phyloP scores from a whole-genome alignment of 2,113 vertebrate species.

The Ageneiosus marmoratus region DNA sequence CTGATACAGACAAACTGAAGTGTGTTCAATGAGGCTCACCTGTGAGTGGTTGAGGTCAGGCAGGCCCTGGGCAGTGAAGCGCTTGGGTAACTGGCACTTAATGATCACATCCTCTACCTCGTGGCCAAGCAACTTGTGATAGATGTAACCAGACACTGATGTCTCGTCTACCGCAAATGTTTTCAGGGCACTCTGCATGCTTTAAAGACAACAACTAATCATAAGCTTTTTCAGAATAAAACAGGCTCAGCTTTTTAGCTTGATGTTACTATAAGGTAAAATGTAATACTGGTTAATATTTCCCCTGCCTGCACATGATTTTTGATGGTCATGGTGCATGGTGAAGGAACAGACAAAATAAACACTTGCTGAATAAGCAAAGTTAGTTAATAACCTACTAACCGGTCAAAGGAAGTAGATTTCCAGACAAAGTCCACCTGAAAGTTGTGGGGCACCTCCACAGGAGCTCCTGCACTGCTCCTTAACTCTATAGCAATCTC shows the following conservation, averaged over 20 bases:
- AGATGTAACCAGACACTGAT: slow-evolving; percentile 96
- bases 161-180: slow-evolving; percentile 97
- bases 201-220: slow-evolving; percentile 54
- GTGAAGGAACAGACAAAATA: not conserved
- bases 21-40: slow-evolving; percentile 67
- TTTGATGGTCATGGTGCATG: not conserved
- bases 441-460: slow-evolving; percentile 97
- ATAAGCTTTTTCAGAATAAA: not conserved
- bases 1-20: not conserved
- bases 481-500: slow-evolving; percentile 97
- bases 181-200: slow-evolving; percentile 97
- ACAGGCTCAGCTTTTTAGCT: not conserved
- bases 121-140: slow-evolving; percentile 94
- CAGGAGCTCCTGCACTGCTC: slow-evolving; percentile 92
- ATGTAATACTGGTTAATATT: not conserved
- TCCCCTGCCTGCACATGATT: not conserved
- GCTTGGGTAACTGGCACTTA: slow-evolving; percentile 97
- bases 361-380: slow-evolving; percentile 4
- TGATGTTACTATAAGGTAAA: not conserved
- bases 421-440: slow-evolving; percentile 99
- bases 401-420: slow-evolving; percentile 98
- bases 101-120: slow-evolving; percentile 98
- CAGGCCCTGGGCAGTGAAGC: slow-evolving; percentile 95
- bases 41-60: slow-evolving; percentile 99
- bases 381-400: slow-evolving; percentile 5